phyloP scores from a whole-genome alignment of 2,113 vertebrate species.

The Theristicus caerulescens region DNA sequence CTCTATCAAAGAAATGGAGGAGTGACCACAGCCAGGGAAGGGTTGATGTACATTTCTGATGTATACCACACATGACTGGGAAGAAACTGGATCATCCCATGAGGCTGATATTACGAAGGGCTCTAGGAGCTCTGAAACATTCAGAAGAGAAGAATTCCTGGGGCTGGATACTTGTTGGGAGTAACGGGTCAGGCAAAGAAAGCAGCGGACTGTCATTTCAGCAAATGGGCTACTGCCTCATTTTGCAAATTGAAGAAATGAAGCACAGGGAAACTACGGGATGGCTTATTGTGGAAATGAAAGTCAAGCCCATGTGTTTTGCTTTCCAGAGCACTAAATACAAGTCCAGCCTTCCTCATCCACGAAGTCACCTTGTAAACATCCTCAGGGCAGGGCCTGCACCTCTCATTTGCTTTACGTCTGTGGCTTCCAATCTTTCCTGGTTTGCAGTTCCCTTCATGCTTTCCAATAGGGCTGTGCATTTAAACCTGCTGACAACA shows the following conservation, averaged over 20 bases:
- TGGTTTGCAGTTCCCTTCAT: conserved; percentile 14
- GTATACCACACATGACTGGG: background rate
- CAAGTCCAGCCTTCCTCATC: conserved; percentile 17
- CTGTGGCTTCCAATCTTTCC: conserved; percentile 20
- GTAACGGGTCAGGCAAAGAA: background rate
- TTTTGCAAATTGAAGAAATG: conserved; percentile 26
- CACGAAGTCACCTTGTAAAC: background rate
- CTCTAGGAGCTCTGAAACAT: background rate
- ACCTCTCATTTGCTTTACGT: conserved; percentile 18
- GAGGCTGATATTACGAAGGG: background rate
- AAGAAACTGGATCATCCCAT: background rate
- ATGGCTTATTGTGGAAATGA: background rate
- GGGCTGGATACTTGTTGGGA: background rate
- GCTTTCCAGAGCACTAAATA: background rate
- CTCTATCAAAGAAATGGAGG: background rate
- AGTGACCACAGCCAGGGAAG: background rate
- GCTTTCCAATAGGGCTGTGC: background rate
- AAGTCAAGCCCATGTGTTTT: background rate
- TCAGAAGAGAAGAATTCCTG: background rate
- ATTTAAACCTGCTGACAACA: conserved; percentile 36
- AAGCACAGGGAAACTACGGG: background rate
- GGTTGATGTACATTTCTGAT: background rate
- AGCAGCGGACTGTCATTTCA: background rate
- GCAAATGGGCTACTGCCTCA: background rate
- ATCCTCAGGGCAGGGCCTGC: conserved; percentile 38